Evolutionary conservation across 2,888 invertebrate species (phyloP).

Genomic region (Erebia palarica): DNA sequence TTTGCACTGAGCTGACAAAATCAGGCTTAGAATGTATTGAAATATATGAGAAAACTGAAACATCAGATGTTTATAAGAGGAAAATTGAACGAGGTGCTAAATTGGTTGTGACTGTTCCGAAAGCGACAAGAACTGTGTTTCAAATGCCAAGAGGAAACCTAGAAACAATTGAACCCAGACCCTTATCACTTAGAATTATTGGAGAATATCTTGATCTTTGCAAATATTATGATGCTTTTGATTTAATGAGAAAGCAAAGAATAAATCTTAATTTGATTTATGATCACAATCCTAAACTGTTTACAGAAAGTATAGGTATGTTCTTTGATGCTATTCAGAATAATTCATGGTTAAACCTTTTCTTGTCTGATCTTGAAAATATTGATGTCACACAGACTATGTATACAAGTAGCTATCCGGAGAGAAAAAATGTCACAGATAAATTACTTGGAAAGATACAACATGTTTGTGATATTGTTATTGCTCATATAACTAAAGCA

Average conservation of each 20-base stretch:
- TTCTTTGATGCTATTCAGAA: conserved; percentile 87
- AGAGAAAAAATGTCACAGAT: conserved; percentile 45
- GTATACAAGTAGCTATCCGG: conserved; percentile 84
- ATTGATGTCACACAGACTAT: conserved; percentile 89
- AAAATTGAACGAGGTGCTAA: conserved; percentile 82
- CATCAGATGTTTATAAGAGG: conserved; percentile 72
- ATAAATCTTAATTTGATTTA: conserved; percentile 94
- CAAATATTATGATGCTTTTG: conserved; percentile 88
- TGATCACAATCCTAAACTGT: conserved; percentile 90
- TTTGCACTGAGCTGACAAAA: conserved; percentile 78
- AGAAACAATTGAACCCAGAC: conserved; percentile 94
- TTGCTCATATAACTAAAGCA: conserved; percentile 74
- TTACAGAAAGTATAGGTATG: conserved; percentile 84
- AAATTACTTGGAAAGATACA: conserved; percentile 71
- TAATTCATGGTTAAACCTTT: conserved; percentile 88
- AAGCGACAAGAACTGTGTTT: conserved; percentile 88
- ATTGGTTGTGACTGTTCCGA: conserved; percentile 86
- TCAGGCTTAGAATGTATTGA: conserved; percentile 43
- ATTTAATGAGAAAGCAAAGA: conserved; percentile 90
- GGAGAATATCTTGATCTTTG: conserved; percentile 84
- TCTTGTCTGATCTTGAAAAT: conserved; percentile 89
- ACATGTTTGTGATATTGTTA: conserved; percentile 80
- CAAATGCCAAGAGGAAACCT: conserved; percentile 98
- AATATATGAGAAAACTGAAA: conserved; percentile 63
- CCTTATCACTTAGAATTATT: conserved; percentile 89